These are phyloP conservation scores for Amia ocellicauda DNA, from an alignment of 2,113 vertebrate genomes.

Conservation along the genomic window DNA sequence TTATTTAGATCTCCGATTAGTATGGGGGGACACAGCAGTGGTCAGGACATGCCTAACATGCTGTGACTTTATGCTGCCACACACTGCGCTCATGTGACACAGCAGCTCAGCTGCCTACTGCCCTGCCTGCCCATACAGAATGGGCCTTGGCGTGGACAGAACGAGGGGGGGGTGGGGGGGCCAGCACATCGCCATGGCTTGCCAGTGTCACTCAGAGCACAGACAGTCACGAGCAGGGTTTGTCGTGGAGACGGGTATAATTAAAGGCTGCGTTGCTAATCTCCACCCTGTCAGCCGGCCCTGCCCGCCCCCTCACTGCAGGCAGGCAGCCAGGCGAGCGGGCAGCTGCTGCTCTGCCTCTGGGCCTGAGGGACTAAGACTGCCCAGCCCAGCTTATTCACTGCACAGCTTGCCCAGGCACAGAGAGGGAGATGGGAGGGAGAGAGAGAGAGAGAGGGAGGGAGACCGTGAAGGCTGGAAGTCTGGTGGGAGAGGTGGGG, in stretches of 20 bases:
- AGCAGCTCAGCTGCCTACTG: background rate
- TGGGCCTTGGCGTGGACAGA: too few species aligned
- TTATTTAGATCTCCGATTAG: background rate
- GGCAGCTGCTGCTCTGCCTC: too few species aligned
- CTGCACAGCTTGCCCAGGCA: too few species aligned
- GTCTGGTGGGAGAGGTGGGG: too few species aligned
- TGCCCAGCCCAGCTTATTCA: too few species aligned
- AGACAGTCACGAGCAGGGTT: background rate
- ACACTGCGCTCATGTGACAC: conserved; percentile 18
- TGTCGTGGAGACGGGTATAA: conserved; percentile 2
- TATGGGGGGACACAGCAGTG: background rate
- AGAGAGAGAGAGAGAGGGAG: too few species aligned
- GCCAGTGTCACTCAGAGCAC: background rate
- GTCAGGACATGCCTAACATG: too few species aligned
- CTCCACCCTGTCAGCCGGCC: background rate
- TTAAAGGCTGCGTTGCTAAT: background rate
- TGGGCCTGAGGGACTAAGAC: too few species aligned
- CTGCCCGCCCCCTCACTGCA: background rate
- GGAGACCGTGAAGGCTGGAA: too few species aligned
- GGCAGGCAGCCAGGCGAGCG: too few species aligned
- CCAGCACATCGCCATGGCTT: background rate
- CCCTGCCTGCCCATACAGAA: background rate
- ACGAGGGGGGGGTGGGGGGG: background rate
- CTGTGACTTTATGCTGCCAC: conserved; percentile 5
- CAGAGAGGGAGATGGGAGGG: too few species aligned